Percentiles rank a stretch among this genome's conserved stretches.
phyloP scores from a whole-genome alignment of 1,140 invertebrate genomes.

The Pogonomyrmex californicus region DNA sequence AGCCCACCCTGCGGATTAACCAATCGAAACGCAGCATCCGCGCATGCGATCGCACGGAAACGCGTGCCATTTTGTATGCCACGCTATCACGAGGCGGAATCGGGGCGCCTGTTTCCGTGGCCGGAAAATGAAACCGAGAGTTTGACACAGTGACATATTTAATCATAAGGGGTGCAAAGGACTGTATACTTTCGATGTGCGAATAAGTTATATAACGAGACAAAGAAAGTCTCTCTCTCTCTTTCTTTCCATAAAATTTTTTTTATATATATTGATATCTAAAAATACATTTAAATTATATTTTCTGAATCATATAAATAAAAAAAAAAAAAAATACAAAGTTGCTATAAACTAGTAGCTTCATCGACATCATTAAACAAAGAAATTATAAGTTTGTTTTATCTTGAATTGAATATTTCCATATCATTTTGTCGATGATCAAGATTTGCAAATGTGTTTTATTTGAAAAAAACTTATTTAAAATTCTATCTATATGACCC shows the following conservation, averaged over 20 bases:
- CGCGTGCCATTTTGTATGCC: slow-evolving; percentile 79
- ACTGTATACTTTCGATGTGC: not conserved
- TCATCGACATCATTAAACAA: not conserved
- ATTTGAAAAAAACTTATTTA: not conserved
- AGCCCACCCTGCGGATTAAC: slow-evolving; percentile 80
- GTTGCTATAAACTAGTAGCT: not conserved
- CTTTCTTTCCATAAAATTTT: not conserved
- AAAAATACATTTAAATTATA: not conserved
- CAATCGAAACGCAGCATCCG: slow-evolving; percentile 85
- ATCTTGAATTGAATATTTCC: not conserved
- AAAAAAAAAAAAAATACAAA: not conserved
- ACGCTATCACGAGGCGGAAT: slow-evolving; percentile 61
- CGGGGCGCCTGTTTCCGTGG: slow-evolving; percentile 52
- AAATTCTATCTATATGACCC: not conserved
- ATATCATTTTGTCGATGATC: not conserved
- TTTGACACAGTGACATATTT: slow-evolving; percentile 62
- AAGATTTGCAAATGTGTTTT: not conserved
- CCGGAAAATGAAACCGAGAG: slow-evolving; percentile 56
- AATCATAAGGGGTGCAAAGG: slow-evolving; percentile 14
- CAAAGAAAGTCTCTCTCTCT: not conserved
- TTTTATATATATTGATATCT: not conserved
- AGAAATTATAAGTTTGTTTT: not conserved
- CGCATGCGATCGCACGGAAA: slow-evolving; percentile 83
- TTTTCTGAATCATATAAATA: too few relatives aligned
- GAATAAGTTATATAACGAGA: not conserved